Base-by-base conservation (phyloP, 1,140 invertebrate species). In the Phortica variegata region DNA sequence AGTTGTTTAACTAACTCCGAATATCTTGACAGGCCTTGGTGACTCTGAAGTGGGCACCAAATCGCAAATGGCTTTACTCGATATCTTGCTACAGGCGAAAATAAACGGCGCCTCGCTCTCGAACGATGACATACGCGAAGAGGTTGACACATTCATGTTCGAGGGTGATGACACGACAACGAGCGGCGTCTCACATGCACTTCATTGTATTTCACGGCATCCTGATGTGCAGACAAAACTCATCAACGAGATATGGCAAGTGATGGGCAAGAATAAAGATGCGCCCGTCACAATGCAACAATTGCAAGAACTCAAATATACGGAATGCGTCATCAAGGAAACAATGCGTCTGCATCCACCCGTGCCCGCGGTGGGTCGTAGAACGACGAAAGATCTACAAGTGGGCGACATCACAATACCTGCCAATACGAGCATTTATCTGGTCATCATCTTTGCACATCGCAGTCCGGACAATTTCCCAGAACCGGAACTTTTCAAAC, bases 61-160 rank as follows among this genome's bases (percentile, higher is more conserved):
- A 56, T 85, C 85, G 34, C 80, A 83, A 53, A 76, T 86, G 45
- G 87, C 87, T 5, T 89, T 93, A 73, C 77, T 93, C 56, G 90
- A 93, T 77, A 74, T 91, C 33, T 68, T 93, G 7, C 75, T 93
- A 3, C 77, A 86, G 58, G 78, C 81, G 29, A 80, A 80, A 47
- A 73, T 82, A 6, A 79, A 83, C 52, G 84, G 80, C 3, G 65
- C 75, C 29, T 72, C 75, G 29, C 77, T 90, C 26, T 81, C 79
- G 10, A 78, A 87, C 57, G 73, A 80, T 10, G 85, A 87, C 56
- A 85, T 92, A 12, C 75, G 82, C 44, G 84, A 88, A 76, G 85
- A 87, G 79, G 85, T 88, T 1, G 83, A 87, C 52, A 89, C 87
- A 1, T 89, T 89, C 54, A 85, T 88, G 82, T 88, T 88, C 70